Conservation (phyloP, 37 sponge, comb jelly and placozoan species). For the Lycopodina hypogea region DNA sequence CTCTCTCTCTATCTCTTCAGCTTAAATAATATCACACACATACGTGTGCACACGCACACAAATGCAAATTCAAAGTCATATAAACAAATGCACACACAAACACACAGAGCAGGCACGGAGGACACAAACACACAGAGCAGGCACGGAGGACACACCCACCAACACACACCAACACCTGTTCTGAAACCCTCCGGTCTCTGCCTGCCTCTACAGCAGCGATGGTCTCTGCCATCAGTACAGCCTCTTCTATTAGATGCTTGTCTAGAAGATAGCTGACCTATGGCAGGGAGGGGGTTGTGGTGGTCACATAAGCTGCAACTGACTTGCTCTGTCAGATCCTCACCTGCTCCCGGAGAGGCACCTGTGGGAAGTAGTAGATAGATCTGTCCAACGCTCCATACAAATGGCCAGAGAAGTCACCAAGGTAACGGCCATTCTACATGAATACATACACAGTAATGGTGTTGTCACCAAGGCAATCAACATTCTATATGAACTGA, state of each 20-base stretch:
- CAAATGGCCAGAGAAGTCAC: slow-evolving; percentile 38
- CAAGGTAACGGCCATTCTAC: slow-evolving; percentile 45
- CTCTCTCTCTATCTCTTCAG: too few relatives aligned
- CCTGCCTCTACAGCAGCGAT: slow-evolving; percentile 43
- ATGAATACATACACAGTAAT: too few relatives aligned
- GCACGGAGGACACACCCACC: too few relatives aligned
- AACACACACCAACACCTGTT: too few relatives aligned
- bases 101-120: too few relatives aligned
- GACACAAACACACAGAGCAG: too few relatives aligned
- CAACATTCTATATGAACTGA: slow-evolving; percentile 5
- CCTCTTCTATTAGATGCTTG: slow-evolving; percentile 67
- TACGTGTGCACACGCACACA: too few relatives aligned
- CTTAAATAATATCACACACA: too few relatives aligned
- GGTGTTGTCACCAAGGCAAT: background rate
- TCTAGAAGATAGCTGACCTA: slow-evolving; percentile 59
- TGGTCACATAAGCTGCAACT: background rate
- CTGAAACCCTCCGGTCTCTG: slow-evolving; percentile 24
- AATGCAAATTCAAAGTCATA: too few relatives aligned
- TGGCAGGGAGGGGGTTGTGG: too few relatives aligned
- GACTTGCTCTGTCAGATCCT: background rate
- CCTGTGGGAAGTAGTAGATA: slow-evolving; percentile 50
- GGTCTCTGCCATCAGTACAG: slow-evolving; percentile 68
- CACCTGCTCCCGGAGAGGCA: slow-evolving; percentile 68
- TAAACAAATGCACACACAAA: too few relatives aligned
- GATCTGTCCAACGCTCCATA: slow-evolving; percentile 41